Evolutionary conservation across 2,113 vertebrate genomes (phyloP).

Genomic region (Sander lucioperca): DNA sequence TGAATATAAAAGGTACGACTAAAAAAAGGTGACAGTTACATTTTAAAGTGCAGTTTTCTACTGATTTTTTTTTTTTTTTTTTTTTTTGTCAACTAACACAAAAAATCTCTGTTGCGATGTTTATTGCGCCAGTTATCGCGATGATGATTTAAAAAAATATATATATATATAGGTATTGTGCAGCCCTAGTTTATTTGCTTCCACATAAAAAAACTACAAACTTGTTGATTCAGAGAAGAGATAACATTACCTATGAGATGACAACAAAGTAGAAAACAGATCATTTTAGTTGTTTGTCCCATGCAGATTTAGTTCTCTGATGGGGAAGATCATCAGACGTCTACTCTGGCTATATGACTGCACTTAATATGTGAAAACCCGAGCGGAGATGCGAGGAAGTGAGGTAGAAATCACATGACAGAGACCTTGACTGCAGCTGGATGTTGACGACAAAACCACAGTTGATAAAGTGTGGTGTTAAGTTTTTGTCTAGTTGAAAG

Average conservation of each 20-base stretch:
- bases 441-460: neutral
- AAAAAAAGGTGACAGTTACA: no score
- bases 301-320: neutral
- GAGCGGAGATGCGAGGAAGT: constrained; percentile 21
- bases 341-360: neutral
- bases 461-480: neutral
- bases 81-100: no score
- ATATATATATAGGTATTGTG: no score
- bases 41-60: no score
- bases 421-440: neutral
- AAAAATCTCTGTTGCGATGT: no score
- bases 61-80: no score
- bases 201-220: neutral
- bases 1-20: no score
- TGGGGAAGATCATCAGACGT: neutral
- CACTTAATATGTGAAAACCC: no score
- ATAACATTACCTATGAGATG: constrained; percentile 5
- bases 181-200: neutral
- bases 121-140: no score
- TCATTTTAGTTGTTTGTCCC: neutral
- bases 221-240: neutral
- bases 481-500: constrained; percentile 2
- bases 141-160: no score
- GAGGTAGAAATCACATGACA: constrained; percentile 28
- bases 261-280: constrained; percentile 2